Evolutionary conservation across 2,888 invertebrate genomes (phyloP).

Genomic region (Agrotis segetum): DNA sequence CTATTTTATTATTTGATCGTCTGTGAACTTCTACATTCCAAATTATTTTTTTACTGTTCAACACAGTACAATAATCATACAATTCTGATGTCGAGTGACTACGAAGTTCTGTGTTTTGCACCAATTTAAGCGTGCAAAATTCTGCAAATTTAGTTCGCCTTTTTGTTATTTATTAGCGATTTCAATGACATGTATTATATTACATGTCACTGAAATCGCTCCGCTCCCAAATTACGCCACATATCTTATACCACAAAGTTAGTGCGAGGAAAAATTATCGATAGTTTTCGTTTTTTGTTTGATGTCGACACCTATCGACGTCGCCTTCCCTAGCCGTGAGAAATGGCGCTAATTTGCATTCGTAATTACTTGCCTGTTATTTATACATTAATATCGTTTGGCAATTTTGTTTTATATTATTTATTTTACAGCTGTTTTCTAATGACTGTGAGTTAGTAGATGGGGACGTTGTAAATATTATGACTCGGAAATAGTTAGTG

Average conservation of each 20-base stretch:
- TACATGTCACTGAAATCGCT: slow-evolving; percentile 9
- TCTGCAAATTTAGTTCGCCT: background rate
- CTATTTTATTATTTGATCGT: too few species aligned
- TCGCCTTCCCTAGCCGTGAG: slow-evolving; percentile 62
- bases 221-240: slow-evolving; percentile 39
- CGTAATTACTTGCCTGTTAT: slow-evolving; percentile 59
- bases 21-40: too few species aligned
- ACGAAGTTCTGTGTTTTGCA: too few species aligned
- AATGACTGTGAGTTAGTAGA: slow-evolving; percentile 18
- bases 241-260: slow-evolving; percentile 40
- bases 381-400: slow-evolving; percentile 58
- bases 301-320: slow-evolving; percentile 68
- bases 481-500: slow-evolving; percentile 13
- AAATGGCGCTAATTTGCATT: slow-evolving; percentile 62
- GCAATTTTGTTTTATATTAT: slow-evolving; percentile 54
- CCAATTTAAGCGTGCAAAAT: too few species aligned
- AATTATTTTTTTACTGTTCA: too few species aligned
- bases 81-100: too few species aligned
- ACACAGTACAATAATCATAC: too few species aligned
- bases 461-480: slow-evolving; percentile 33
- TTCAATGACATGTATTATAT: too few species aligned
- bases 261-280: slow-evolving; percentile 71
- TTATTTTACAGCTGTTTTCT: slow-evolving; percentile 44
- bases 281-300: slow-evolving; percentile 65
- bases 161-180: too few species aligned